Conservation (phyloP, 2,113 vertebrate species). For the Pygoscelis antarcticus region DNA sequence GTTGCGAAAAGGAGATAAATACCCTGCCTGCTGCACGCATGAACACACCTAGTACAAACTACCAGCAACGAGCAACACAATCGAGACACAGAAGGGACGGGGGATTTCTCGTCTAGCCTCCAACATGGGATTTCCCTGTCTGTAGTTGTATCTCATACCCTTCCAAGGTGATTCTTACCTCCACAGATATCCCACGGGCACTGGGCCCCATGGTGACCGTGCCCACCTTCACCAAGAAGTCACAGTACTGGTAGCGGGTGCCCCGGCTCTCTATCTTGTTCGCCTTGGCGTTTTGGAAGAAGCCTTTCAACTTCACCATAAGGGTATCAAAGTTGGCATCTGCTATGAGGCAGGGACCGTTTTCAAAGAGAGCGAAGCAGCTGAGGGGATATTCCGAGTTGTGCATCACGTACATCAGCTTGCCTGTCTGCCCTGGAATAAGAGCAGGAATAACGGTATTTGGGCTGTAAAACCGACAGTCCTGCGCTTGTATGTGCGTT, state of each 20-base stretch:
- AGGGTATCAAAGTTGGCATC: constrained; percentile 95
- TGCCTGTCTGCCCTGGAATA: constrained; percentile 86
- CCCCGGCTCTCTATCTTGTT: constrained; percentile 97
- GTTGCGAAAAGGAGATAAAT: neutral
- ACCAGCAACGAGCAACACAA: neutral
- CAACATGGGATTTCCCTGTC: neutral
- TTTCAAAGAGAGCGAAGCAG: constrained; percentile 93
- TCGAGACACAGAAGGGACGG: rapidly evolving
- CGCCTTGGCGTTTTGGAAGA: constrained; percentile 97
- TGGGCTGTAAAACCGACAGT: neutral
- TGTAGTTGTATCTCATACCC: rapidly evolving
- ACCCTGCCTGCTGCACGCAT: neutral
- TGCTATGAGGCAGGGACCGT: constrained; percentile 89
- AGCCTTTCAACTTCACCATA: constrained; percentile 96
- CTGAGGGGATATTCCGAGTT: constrained; percentile 94
- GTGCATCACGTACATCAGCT: constrained; percentile 98
- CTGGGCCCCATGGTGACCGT: constrained; percentile 95
- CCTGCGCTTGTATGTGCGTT: neutral
- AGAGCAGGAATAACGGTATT: neutral
- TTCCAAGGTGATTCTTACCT: constrained; percentile 73
- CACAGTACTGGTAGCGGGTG: constrained; percentile 92
- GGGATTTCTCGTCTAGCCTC: neutral
- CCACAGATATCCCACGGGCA: constrained; percentile 92
- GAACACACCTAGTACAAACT: rapidly evolving
- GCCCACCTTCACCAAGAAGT: constrained; percentile 95